Base-by-base conservation (phyloP, 2,113 vertebrate genomes). In the Suncus etruscus region DNA sequence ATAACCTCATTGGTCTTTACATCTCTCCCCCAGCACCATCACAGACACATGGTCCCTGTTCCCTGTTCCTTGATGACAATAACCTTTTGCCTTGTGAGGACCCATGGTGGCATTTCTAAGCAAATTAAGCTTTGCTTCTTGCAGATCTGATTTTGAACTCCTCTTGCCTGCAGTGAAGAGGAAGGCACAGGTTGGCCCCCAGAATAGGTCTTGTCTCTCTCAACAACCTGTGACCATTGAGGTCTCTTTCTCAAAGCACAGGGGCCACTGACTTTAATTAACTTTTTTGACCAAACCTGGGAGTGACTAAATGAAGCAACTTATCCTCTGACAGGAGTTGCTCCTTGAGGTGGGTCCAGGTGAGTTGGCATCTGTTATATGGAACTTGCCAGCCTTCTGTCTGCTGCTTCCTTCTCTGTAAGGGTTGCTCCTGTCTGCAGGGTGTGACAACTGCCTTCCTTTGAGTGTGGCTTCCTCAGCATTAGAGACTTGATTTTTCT, bases 221-320 rank as follows among this genome's bases (percentile, higher is more conserved):
- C 22, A 78, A 68, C 12, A 0, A 29, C 78, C 90, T 73, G 78
- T 83, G 2, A 2, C 51, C 51, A 31, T 65, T 16, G 74, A 65
- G 94, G 72, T 82, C 92, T 1, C 31, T 94, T 92, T 91, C 85
- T 91, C 83, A 91, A 91, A 93, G 90, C 0, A 51, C 58, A 66
- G 2, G 58, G 75, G 93, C 94, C 91, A 90, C 92, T 91, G 92
- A 95, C 95, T 96, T 96, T 94, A 97, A 96, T 97, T 97, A 97
- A 97, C 94, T 97, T 97, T 86, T 89, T 92, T 91, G 96, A 84
- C 95, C 96, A 94, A 95, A 82, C 94, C 95, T 91, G 93, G 94
- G 65, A 5, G 14, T 92, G 84, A 89, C 91, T 97, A 97, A 97
- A 97, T 96, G 95, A 96, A 96, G 96, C 91, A 0, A 39, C 87